These are phyloP conservation scores for Leptinotarsa lineolata DNA, from an alignment of 1,140 invertebrate genomes.

Conservation along the genomic window DNA sequence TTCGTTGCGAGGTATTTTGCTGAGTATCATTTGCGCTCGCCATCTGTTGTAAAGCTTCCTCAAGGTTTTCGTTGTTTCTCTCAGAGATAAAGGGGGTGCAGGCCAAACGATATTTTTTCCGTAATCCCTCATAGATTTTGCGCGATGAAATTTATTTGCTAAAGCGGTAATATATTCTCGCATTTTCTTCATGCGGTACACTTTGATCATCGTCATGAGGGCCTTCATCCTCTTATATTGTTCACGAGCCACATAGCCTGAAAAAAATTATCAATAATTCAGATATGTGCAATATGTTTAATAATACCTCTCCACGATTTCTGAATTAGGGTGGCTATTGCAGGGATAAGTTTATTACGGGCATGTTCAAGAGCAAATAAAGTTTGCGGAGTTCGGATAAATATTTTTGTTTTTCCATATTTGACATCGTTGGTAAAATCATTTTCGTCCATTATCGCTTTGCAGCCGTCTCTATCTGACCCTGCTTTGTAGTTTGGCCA, in stretches of 20 bases:
- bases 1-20: conserved; percentile 74
- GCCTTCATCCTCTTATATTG: conserved; percentile 86
- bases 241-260: conserved; percentile 69
- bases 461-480: conserved; percentile 78
- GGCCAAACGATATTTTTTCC: conserved; percentile 85
- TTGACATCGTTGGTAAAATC: conserved; percentile 83
- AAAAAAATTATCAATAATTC: conserved; percentile 12
- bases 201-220: conserved; percentile 76
- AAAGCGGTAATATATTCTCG: conserved; percentile 77
- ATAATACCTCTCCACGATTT: conserved; percentile 86
- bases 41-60: conserved; percentile 75
- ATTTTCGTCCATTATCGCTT: conserved; percentile 80
- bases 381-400: conserved; percentile 88
- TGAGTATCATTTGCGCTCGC: conserved; percentile 85
- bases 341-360: conserved; percentile 80
- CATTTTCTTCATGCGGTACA: conserved; percentile 86
- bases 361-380: conserved; percentile 86
- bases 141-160: conserved; percentile 64
- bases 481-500: conserved; percentile 91
- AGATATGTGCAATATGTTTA: neutral
- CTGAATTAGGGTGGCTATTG: conserved; percentile 89
- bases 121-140: conserved; percentile 69
- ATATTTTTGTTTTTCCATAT: conserved; percentile 93
- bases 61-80: conserved; percentile 63
- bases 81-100: conserved; percentile 69